Evolutionary conservation across 2,113 vertebrate species (phyloP).

Genomic region (Marmota flaviventris): DNA sequence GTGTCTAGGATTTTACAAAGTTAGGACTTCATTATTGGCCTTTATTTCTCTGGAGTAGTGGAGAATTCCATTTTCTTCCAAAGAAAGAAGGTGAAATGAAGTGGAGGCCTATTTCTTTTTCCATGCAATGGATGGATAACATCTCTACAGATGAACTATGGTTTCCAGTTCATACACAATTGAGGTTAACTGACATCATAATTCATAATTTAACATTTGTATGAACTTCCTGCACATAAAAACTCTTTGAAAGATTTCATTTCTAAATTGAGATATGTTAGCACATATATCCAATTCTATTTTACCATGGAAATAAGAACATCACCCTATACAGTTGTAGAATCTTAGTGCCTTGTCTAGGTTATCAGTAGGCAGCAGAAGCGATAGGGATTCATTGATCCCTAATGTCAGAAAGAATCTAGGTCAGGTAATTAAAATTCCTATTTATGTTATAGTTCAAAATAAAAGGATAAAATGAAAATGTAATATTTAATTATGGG

Average conservation of each 20-base stretch:
- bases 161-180: not conserved
- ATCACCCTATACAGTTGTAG: not conserved
- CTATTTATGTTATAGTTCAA: not conserved
- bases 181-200: not conserved
- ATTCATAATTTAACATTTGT: not conserved
- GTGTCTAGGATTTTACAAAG: not conserved
- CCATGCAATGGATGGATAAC: not conserved
- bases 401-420: not conserved
- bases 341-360: not conserved
- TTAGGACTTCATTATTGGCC: not conserved
- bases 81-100: not conserved
- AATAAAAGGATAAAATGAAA: not conserved
- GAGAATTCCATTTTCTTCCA: not conserved
- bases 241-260: not conserved
- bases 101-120: not conserved
- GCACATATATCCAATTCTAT: not conserved
- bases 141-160: not conserved
- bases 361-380: not conserved
- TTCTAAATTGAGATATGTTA: not conserved
- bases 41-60: not conserved
- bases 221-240: not conserved
- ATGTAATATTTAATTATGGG: slow-evolving; percentile 11
- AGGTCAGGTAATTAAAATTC: not conserved
- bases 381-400: not conserved
- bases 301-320: not conserved